Percentiles rank a stretch among this genome's conserved stretches.
These are phyloP conservation scores for Coccyzus lansbergi DNA, from an alignment of 2,797 vertebrate genomes.

Conservation along the genomic window DNA sequence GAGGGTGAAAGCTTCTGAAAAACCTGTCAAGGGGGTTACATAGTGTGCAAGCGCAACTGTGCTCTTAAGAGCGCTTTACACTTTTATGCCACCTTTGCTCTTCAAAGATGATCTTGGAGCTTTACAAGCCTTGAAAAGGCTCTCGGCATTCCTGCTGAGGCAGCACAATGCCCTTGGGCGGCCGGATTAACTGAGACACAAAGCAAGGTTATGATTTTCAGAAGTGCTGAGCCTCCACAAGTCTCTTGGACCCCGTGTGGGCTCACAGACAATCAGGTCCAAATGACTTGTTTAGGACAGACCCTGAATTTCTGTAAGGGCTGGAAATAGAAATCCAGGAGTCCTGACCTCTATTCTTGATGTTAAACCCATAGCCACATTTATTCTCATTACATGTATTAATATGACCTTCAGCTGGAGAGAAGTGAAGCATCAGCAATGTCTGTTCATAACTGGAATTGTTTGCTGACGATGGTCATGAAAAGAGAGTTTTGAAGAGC, in stretches of 20 bases:
- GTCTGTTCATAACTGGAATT: neutral
- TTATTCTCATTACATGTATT: neutral
- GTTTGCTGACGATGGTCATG: neutral
- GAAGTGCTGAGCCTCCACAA: neutral
- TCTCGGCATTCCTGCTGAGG: neutral
- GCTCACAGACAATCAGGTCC: neutral
- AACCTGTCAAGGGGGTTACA: neutral
- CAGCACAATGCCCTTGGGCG: neutral
- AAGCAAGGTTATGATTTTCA: neutral
- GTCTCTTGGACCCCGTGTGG: accelerated
- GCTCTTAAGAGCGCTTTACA: neutral
- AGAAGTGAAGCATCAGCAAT: neutral
- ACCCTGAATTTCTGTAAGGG: neutral
- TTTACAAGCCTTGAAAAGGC: neutral
- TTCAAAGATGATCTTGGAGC: neutral
- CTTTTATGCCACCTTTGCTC: neutral
- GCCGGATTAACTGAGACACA: neutral
- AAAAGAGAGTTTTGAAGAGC: neutral
- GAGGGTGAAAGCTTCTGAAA: neutral
- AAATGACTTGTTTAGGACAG: neutral
- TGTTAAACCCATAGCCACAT: neutral
- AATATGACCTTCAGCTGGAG: neutral
- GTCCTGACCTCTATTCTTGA: neutral
- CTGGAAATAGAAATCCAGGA: neutral
- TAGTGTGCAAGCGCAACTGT: accelerated